Conservation (phyloP, 1,140 invertebrate genomes). For the Megathymus violae region DNA sequence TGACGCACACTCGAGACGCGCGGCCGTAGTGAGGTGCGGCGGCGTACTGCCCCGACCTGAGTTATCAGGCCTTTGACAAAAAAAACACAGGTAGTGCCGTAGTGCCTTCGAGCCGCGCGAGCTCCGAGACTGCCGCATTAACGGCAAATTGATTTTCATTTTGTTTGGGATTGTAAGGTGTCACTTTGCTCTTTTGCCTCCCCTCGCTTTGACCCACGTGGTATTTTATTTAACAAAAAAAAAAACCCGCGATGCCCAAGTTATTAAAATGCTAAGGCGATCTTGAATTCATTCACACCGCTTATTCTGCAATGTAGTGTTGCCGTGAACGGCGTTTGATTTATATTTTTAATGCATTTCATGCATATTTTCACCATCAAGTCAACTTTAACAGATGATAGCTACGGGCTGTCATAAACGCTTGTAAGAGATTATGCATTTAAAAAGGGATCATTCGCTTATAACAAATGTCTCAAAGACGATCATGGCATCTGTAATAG, state of each 20-base stretch:
- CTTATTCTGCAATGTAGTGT: slow-evolving; percentile 16
- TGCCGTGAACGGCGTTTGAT: slow-evolving; percentile 9
- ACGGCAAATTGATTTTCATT: slow-evolving; percentile 53
- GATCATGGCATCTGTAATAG: no score
- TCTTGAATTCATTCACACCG: slow-evolving; percentile 13
- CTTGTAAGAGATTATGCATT: slow-evolving; percentile 11
- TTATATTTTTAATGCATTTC: slow-evolving; percentile 35
- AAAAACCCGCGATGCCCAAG: neutral
- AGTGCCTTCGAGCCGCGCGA: slow-evolving; percentile 29
- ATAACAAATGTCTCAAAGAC: no score
- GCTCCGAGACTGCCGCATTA: slow-evolving; percentile 38
- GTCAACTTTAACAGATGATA: slow-evolving; percentile 12
- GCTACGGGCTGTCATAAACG: slow-evolving; percentile 17
- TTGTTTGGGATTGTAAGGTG: slow-evolving; percentile 40
- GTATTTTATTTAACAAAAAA: slow-evolving; percentile 39
- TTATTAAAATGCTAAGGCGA: slow-evolving; percentile 1
- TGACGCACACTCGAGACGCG: slow-evolving; percentile 44
- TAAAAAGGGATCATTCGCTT: slow-evolving; percentile 2
- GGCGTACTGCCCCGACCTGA: slow-evolving; percentile 64
- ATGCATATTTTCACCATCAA: slow-evolving; percentile 30
- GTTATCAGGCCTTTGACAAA: slow-evolving; percentile 65
- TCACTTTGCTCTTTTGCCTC: slow-evolving; percentile 38
- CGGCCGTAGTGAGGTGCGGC: slow-evolving; percentile 54
- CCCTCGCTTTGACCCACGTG: slow-evolving; percentile 37
- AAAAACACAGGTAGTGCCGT: slow-evolving; percentile 64